Evolutionary conservation across 2,113 vertebrate species (phyloP), one percentile per base, ranked within the genome.

Genomic region (Marmota flaviventris): DNA sequence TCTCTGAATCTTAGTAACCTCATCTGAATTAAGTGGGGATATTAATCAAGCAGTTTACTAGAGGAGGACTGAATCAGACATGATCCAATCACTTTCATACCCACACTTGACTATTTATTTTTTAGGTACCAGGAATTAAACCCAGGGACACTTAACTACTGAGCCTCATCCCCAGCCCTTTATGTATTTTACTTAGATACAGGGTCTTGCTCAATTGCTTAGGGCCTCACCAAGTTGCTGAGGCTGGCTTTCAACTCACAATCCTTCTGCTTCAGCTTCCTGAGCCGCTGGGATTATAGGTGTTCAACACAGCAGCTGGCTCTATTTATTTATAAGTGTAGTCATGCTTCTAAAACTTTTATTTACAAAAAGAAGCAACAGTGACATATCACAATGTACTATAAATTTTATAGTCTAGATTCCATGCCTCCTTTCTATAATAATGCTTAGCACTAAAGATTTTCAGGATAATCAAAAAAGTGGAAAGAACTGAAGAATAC

Each of bases 401-500:
- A 91, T 13, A 94, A 34, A 93, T 56, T 69, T 22, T 86, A 17
- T 65, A 92, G 56, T 27, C 65, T 75, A 91, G 13, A 94, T 85
- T n/a, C 79, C n/a, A 11, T 76, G 56, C 34, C 2, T 94, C 22
- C 78, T 96, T 67, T 84, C 72, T 67, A 42, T 24, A 92, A 25
- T 32, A 94, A 83, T 79, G 69, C 4, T 45, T 29, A 87, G 8
- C n/a, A 0, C 75, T 84, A 84, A 95, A 81, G 4, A 85, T 56
- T 89, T 94, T 95, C 45, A 97, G 63, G 56, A 91, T 39, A 76
- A 93, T 5, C 65, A 63, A 96, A 92, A 87, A 32, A 24, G n/a
- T 69, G 37, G 29, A 65, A 77, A 89, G n/a, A 85, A 92, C 32
- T 89, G 85, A 88, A 96, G 32, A 69, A 83, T 37, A 92, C 39